Percentiles rank a stretch among this genome's conserved stretches.
phyloP scores from a whole-genome alignment of 2,797 vertebrate species.

The Gadopsis marmoratus region DNA sequence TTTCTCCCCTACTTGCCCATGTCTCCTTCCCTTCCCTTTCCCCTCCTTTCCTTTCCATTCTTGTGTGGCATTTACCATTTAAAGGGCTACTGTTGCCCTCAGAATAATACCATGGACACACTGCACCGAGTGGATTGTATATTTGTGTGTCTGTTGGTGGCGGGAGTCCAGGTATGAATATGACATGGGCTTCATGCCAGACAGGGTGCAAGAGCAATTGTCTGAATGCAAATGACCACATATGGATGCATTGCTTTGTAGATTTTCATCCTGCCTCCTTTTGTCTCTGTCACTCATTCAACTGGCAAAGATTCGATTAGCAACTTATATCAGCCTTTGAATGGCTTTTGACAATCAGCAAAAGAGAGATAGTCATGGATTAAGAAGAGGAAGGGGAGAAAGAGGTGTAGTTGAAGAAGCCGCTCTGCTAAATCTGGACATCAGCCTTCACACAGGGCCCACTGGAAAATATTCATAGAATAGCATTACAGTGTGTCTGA shows the following conservation, averaged over 20 bases:
- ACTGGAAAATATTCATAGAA: conserved; percentile 46
- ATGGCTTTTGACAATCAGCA: conserved; percentile 38
- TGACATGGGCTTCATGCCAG: conserved; percentile 71
- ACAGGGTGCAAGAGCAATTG: conserved; percentile 58
- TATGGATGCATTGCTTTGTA: conserved; percentile 69
- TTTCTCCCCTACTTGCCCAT: conserved; percentile 38
- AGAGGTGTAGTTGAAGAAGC: conserved; percentile 25
- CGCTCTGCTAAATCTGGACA: conserved; percentile 43
- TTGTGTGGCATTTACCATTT: conserved; percentile 80
- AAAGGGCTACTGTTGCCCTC: conserved; percentile 55
- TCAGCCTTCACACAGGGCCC: conserved; percentile 27
- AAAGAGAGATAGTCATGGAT: conserved; percentile 38
- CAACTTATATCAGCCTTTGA: conserved; percentile 62
- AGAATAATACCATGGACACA: conserved; percentile 62
- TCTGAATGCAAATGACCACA: conserved; percentile 74
- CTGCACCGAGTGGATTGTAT: conserved; percentile 45
- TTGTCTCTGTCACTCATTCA: conserved; percentile 61
- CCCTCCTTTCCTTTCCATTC: conserved; percentile 26
- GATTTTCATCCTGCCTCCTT: conserved; percentile 49
- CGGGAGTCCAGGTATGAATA: conserved; percentile 74
- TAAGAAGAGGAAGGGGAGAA: conserved; percentile 10
- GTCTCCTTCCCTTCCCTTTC: conserved; percentile 48
- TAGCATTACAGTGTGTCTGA: conserved; percentile 19
- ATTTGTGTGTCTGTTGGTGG: conserved; percentile 63
- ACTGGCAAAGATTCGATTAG: conserved; percentile 47